Conservation (phyloP, 2,888 invertebrate genomes). For the Agrotis puta region DNA sequence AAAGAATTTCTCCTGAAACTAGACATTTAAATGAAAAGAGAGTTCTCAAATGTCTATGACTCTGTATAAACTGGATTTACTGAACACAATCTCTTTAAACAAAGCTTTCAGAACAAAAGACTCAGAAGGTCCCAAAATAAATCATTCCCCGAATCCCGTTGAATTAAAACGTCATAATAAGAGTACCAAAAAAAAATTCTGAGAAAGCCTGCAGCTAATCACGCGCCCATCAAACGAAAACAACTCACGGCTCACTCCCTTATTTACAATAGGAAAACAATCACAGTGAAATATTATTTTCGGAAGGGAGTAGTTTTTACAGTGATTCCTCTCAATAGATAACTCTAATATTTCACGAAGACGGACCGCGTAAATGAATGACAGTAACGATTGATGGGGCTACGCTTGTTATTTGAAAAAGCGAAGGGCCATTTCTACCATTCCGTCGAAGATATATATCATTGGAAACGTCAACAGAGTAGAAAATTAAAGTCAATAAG, state of each 20-base stretch:
- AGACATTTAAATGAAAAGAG: neutral
- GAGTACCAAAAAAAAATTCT: constrained; percentile 40
- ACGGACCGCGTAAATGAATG: constrained; percentile 87
- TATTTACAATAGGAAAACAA: constrained; percentile 90
- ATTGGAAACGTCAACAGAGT: constrained; percentile 89
- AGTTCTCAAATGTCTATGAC: too few relatives aligned
- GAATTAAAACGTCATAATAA: constrained; percentile 58
- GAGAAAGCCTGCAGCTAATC: constrained; percentile 73
- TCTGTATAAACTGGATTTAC: too few relatives aligned
- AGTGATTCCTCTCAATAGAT: constrained; percentile 85
- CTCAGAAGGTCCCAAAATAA: neutral
- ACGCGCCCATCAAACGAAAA: constrained; percentile 79
- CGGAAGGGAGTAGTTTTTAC: constrained; percentile 84
- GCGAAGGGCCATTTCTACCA: constrained; percentile 87
- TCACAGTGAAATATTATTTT: constrained; percentile 87
- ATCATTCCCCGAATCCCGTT: constrained; percentile 24
- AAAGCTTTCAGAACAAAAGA: neutral
- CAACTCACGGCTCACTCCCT: constrained; percentile 81
- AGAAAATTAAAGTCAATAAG: constrained; percentile 91
- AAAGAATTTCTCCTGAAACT: neutral
- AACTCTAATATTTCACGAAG: constrained; percentile 87
- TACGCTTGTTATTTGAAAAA: constrained; percentile 90
- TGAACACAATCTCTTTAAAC: neutral
- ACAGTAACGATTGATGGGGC: constrained; percentile 87
- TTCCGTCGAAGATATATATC: constrained; percentile 86